Conservation (phyloP, 2,888 invertebrate genomes). For the Tachina grossa region DNA sequence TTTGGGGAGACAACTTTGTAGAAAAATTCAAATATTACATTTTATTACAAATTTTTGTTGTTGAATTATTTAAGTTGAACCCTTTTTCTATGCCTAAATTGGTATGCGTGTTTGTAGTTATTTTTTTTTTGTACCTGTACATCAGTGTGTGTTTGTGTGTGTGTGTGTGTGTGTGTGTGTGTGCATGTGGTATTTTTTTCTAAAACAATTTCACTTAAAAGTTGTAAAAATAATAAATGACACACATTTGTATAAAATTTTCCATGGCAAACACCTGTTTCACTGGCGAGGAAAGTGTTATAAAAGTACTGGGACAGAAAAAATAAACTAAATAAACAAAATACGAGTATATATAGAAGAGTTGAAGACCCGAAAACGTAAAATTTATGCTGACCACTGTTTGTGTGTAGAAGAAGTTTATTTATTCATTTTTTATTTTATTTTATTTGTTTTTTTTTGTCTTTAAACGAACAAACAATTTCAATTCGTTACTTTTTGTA, state of each 20-base stretch:
- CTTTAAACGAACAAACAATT: no score
- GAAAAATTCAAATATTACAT: constrained; percentile 61
- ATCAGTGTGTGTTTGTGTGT: no score
- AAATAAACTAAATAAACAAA: constrained; percentile 10
- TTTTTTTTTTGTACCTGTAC: not conserved
- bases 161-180: not conserved
- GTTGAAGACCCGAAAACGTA: not conserved
- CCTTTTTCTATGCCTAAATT: constrained; percentile 20
- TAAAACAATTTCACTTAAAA: constrained; percentile 64
- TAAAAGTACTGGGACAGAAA: constrained; percentile 8
- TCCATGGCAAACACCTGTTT: constrained; percentile 60
- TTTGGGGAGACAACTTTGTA: not conserved
- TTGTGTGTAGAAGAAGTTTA: constrained; percentile 16
- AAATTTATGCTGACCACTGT: constrained; percentile 64
- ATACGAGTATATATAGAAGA: not conserved
- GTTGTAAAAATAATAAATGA: constrained; percentile 66
- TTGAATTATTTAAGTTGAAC: constrained; percentile 30
- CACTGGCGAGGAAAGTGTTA: not conserved
- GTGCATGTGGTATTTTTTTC: not conserved
- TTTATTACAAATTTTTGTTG: constrained; percentile 51
- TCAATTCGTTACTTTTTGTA: constrained; percentile 28
- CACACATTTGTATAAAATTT: constrained; percentile 62
- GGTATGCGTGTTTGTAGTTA: not conserved
- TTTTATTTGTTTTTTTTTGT: not conserved
- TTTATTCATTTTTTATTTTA: not conserved